A percentile compares a stretch with the other conserved stretches of the same genome.
These are phyloP conservation scores for Ceyx cyanopectus DNA, from an alignment of 2,113 vertebrate genomes.

Conservation along the genomic window DNA sequence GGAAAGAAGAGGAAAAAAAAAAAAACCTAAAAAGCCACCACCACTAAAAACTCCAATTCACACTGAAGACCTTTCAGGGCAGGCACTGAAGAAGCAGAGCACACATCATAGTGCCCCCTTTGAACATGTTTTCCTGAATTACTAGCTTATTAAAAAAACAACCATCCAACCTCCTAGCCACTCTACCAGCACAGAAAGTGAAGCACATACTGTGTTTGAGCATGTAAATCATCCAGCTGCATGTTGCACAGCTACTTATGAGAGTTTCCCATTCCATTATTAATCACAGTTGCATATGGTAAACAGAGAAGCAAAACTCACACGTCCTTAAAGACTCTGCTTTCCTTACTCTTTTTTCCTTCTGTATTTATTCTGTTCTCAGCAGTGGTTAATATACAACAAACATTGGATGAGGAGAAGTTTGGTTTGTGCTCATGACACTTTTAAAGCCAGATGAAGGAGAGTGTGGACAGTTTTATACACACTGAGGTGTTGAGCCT, in stretches of 20 bases:
- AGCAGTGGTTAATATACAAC: not conserved
- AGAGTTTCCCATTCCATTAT: not conserved
- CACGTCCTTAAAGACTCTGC: not conserved
- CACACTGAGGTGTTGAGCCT: not conserved
- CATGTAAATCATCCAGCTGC: not conserved
- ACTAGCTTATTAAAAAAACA: not conserved
- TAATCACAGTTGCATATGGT: not conserved
- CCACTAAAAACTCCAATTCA: not conserved
- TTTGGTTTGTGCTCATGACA: not conserved
- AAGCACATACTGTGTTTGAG: not conserved
- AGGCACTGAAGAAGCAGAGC: not conserved
- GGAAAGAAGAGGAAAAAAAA: conserved; percentile 1
- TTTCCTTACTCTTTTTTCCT: not conserved
- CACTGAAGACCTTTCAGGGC: not conserved
- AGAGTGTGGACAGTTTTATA: not conserved
- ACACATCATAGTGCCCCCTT: not conserved
- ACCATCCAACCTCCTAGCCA: not conserved
- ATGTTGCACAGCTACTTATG: not conserved
- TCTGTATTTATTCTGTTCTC: not conserved
- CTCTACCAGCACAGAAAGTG: not conserved
- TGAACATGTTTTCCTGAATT: not conserved
- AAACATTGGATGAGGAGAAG: not conserved
- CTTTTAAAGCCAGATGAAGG: conserved; percentile 2
- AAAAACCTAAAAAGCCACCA: no score
- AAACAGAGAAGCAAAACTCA: not conserved